These are phyloP conservation scores for Gymnodraco acuticeps DNA, from an alignment of 2,797 vertebrate species.

Conservation along the genomic window DNA sequence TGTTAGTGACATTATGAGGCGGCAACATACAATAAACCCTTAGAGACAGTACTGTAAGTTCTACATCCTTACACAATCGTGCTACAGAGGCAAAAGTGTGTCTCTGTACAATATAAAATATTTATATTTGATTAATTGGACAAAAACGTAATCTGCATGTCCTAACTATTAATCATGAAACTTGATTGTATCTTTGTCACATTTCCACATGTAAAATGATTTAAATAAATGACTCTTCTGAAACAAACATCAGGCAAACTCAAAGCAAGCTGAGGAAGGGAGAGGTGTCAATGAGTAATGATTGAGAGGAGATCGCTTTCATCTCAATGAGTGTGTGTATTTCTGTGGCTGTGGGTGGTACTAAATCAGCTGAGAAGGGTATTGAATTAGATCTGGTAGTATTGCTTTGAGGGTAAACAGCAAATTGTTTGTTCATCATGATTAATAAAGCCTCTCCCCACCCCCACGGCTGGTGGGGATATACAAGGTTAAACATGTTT, in stretches of 20 bases:
- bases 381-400: slow-evolving; percentile 34
- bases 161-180: slow-evolving; percentile 11
- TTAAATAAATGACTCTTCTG: slow-evolving; percentile 35
- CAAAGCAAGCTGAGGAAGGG: slow-evolving; percentile 30
- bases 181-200: background rate
- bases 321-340: slow-evolving; percentile 31
- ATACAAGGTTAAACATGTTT: slow-evolving; percentile 43
- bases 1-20: background rate
- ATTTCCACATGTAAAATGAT: slow-evolving; percentile 31
- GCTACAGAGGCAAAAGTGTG: background rate
- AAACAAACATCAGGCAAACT: slow-evolving; percentile 45
- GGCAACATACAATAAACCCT: background rate
- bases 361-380: slow-evolving; percentile 32
- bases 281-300: slow-evolving; percentile 49
- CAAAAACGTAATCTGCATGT: background rate
- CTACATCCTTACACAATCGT: background rate
- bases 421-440: slow-evolving; percentile 53
- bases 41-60: background rate
- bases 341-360: slow-evolving; percentile 47
- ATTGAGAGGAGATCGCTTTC: slow-evolving; percentile 36
- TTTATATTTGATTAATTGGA: background rate
- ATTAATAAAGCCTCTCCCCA: slow-evolving; percentile 50
- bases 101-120: slow-evolving; percentile 17
- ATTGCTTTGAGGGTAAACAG: slow-evolving; percentile 50
- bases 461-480: slow-evolving; percentile 27